Conservation (phyloP, 37 sponge, comb jelly and placozoan species). For the Theonella swinhoei region DNA sequence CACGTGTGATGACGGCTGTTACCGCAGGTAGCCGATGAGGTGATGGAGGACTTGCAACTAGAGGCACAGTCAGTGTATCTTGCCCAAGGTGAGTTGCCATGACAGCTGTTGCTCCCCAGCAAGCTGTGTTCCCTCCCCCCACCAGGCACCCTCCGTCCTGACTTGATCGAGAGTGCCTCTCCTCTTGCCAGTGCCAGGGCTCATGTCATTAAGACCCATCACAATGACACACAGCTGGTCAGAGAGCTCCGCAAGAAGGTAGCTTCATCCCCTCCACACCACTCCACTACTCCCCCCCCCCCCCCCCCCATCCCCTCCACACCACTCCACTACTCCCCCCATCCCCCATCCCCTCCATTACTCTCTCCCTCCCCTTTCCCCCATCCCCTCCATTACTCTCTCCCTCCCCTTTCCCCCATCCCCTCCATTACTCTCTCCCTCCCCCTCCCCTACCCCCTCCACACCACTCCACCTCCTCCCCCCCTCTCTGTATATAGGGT, state of each 20-base stretch:
- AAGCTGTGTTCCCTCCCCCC: background rate
- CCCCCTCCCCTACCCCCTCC: no score
- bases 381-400: background rate
- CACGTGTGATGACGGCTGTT: background rate
- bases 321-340: background rate
- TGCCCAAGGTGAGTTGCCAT: slow-evolving; percentile 53
- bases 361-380: background rate
- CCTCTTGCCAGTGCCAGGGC: slow-evolving; percentile 73
- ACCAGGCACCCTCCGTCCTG: slow-evolving; percentile 87
- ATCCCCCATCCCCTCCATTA: background rate
- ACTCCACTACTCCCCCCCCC: background rate
- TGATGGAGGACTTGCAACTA: slow-evolving; percentile 28
- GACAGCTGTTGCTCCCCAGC: background rate
- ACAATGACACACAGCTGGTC: slow-evolving; percentile 90
- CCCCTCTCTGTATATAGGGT: slow-evolving; percentile 41
- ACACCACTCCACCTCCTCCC: background rate
- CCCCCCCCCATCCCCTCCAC: background rate
- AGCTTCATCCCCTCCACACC: background rate
- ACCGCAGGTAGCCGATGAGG: slow-evolving; percentile 19
- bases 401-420: background rate
- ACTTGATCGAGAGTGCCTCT: slow-evolving; percentile 93
- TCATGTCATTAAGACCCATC: slow-evolving; percentile 93
- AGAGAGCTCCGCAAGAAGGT: slow-evolving; percentile 73
- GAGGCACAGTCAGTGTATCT: slow-evolving; percentile 41
- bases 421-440: background rate